A percentile compares a stretch with the other conserved stretches of the same genome.
phyloP scores from a whole-genome alignment of 2,888 invertebrate genomes.

The Molorchus minor region DNA sequence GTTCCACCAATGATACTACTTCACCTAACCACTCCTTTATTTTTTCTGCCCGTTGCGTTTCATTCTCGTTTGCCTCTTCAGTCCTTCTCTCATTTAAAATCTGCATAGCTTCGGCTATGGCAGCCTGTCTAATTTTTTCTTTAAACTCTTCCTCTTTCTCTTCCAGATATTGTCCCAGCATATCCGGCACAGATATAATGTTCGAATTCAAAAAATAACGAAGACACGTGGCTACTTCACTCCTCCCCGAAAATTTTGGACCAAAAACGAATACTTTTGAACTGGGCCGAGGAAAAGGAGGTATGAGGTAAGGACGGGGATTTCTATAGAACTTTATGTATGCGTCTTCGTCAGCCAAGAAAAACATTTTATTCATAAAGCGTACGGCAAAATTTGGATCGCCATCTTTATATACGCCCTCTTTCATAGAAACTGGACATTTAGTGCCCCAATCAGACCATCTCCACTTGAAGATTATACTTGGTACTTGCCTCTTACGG shows the following conservation, averaged over 20 bases:
- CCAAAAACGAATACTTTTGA: constrained; percentile 71
- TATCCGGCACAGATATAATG: constrained; percentile 61
- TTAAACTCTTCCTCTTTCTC: constrained; percentile 46
- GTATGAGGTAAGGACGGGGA: constrained; percentile 69
- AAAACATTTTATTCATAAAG: constrained; percentile 71
- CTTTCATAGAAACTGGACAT: constrained; percentile 72
- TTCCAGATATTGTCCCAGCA: constrained; percentile 45
- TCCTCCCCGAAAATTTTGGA: constrained; percentile 69
- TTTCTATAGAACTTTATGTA: constrained; percentile 68
- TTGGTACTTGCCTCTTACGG: constrained; percentile 49
- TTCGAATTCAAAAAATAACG: constrained; percentile 65
- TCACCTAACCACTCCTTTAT: constrained; percentile 61
- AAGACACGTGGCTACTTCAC: constrained; percentile 67
- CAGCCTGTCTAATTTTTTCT: constrained; percentile 60
- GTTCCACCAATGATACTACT: constrained; percentile 30
- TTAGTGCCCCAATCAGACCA: constrained; percentile 67
- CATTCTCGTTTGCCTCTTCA: constrained; percentile 36
- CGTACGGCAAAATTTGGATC: constrained; percentile 66
- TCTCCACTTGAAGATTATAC: constrained; percentile 60
- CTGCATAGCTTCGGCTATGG: constrained; percentile 47
- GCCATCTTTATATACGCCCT: constrained; percentile 66
- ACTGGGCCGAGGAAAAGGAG: constrained; percentile 68
- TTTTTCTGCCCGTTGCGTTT: constrained; percentile 41
- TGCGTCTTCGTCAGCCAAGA: constrained; percentile 66
- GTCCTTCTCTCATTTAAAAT: constrained; percentile 49